phyloP scores from a whole-genome alignment of 2,113 vertebrate genomes.

The Microcebus murinus region DNA sequence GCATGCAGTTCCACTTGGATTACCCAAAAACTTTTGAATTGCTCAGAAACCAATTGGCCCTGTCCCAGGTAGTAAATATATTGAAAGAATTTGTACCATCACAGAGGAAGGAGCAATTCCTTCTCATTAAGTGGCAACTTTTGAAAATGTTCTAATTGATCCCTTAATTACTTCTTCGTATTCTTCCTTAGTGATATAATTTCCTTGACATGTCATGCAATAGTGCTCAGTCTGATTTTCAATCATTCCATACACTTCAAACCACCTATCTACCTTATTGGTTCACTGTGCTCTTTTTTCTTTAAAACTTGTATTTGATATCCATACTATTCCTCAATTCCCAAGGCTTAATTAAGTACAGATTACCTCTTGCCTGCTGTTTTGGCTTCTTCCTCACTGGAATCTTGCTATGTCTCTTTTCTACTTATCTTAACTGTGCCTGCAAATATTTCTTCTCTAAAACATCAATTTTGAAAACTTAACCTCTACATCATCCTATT shows the following conservation, averaged over 20 bases:
- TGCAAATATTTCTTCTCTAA: background rate
- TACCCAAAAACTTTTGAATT: background rate
- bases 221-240: background rate
- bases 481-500: background rate
- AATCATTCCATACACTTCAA: background rate
- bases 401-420: background rate
- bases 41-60: background rate
- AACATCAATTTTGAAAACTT: background rate
- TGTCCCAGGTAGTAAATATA: background rate
- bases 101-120: background rate
- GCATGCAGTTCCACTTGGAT: background rate
- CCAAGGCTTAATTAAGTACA: background rate
- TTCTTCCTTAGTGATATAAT: background rate
- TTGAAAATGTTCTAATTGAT: background rate
- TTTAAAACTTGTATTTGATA: background rate
- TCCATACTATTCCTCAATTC: background rate
- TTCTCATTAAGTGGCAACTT: background rate
- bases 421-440: background rate
- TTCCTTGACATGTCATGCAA: background rate
- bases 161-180: background rate
- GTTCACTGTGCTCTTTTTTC: background rate
- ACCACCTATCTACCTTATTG: background rate
- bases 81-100: background rate
- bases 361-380: background rate
- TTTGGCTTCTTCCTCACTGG: background rate